phyloP scores from a whole-genome alignment of 2,113 vertebrate genomes.

The Sceloporus tristichus region DNA sequence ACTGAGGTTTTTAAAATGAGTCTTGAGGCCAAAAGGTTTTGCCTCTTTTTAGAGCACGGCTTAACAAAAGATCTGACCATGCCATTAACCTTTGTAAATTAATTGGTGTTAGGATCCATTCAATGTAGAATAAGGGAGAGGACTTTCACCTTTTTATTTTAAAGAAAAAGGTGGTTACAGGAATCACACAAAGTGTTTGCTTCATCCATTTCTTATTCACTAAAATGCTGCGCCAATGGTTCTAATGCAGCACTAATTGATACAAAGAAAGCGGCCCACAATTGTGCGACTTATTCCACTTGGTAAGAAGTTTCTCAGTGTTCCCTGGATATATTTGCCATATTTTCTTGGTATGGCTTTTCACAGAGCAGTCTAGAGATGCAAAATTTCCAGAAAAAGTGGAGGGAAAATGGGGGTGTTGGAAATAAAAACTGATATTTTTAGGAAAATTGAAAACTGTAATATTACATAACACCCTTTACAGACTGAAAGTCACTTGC shows the following conservation, averaged over 20 bases:
- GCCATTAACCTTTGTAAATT: background rate
- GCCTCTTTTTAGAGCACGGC: slow-evolving; percentile 10
- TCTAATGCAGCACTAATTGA: background rate
- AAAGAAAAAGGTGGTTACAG: background rate
- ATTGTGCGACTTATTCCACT: background rate
- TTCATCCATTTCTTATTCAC: background rate
- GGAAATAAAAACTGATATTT: too few relatives aligned
- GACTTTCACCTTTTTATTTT: background rate
- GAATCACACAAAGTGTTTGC: background rate
- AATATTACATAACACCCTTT: too few relatives aligned
- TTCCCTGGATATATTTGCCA: background rate
- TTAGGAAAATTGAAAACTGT: too few relatives aligned
- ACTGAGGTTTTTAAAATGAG: slow-evolving; percentile 29
- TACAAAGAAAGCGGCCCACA: background rate
- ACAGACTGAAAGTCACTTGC: too few relatives aligned
- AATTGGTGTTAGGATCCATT: slow-evolving; percentile 6
- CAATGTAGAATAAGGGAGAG: slow-evolving; percentile 6
- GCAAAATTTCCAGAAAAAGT: too few relatives aligned
- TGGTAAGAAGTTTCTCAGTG: background rate
- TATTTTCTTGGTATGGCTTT: too few relatives aligned
- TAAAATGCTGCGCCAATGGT: slow-evolving; percentile 3
- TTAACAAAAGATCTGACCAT: slow-evolving; percentile 42
- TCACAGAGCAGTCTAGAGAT: too few relatives aligned
- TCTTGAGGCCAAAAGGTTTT: slow-evolving; percentile 36
- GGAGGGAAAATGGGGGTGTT: too few relatives aligned